phyloP scores from a whole-genome alignment of 2,113 vertebrate genomes.

The Cnemophilus loriae region DNA sequence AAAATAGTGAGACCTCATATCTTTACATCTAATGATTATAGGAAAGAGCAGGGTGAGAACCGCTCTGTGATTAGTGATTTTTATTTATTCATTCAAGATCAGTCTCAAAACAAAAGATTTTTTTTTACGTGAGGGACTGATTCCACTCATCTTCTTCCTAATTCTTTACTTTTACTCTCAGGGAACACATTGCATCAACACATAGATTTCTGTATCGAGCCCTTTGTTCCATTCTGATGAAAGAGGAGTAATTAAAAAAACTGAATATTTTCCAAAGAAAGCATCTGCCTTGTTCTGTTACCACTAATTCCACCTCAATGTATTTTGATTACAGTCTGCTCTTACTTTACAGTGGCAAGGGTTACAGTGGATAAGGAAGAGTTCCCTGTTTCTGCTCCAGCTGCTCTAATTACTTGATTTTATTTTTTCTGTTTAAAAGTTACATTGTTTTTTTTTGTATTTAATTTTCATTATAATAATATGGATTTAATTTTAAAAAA shows the following conservation, averaged over 20 bases:
- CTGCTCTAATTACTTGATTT: neutral
- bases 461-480: neutral
- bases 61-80: neutral
- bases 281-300: neutral
- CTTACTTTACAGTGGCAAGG: neutral
- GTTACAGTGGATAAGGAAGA: neutral
- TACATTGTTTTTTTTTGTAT: accelerated
- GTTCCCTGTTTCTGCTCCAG: neutral
- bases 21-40: neutral
- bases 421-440: neutral
- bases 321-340: neutral
- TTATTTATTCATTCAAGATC: neutral
- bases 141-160: neutral
- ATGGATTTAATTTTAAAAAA: neutral
- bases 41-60: neutral
- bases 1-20: neutral
- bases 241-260: neutral
- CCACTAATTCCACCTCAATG: neutral
- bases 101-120: neutral
- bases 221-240: neutral
- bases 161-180: neutral
- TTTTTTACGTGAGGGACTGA: neutral
- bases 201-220: neutral
- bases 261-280: neutral
- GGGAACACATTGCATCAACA: neutral